Base-by-base conservation (phyloP, 2,797 vertebrate species). In the Oreochromis mossambicus region DNA sequence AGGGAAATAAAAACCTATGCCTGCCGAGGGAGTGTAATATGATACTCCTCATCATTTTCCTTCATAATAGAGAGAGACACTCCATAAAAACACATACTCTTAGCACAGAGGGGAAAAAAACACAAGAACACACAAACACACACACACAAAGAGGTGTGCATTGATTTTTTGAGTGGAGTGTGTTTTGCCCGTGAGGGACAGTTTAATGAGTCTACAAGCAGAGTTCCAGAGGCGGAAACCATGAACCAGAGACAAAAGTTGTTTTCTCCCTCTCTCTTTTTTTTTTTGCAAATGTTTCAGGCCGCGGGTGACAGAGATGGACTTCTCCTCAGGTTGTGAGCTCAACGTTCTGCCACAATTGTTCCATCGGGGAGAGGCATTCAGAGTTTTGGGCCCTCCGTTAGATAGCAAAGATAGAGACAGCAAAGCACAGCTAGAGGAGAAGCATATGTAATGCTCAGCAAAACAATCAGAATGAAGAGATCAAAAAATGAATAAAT, bases 201-300 rank as follows among this genome's bases (percentile, higher is more conserved):
- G 89, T 96, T 96, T 96, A 97, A 96, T 95, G 94, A 96, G 93
- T 95, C 90, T 94, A 95, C 93, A 92, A 95, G 94, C 90, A 84
- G 88, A 89, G 88, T 85, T 95, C 93, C 85, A 92, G 82, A 89
- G 91, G 94, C 88, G 80, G 51, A 90, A 88, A 87, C 83, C 83
- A 83, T 85, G 90, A 91, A 93, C 87, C 88, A 83, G 77, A 92
- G 81, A 92, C 91, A 93, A 93, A 93, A 94, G 86, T 92, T 91
- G 87, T 89, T 94, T 92, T 92, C 79, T 92, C 52, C 58, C 6
- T n/a, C 10, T 63, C 6, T 36, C 26, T 2, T 12, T 92, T 88
- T 88, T 91, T 91, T 89, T 91, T 86, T 81, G 86, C 84, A 77
- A 91, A 89, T 82, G 88, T 89, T 85, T 87, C 8, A 77, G 85